Evolutionary conservation across 2,113 vertebrate genomes (phyloP), one percentile per base, ranked within the genome.

Genomic region (Tenebrosternarchus preto): DNA sequence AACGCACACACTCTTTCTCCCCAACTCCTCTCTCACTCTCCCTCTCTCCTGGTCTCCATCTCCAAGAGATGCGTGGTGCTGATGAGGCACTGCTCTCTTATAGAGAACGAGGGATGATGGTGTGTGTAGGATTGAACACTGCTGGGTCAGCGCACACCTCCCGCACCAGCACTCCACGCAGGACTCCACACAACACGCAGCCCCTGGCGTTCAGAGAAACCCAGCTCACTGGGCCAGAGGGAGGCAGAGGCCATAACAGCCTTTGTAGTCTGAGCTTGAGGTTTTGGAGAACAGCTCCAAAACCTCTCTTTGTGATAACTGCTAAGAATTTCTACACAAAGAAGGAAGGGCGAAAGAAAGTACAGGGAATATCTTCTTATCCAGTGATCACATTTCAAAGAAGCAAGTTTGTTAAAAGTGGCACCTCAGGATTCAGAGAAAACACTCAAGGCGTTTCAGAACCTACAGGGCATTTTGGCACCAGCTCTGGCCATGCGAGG

Each of bases 11-110:
- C 43, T 12, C 43, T 11, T 39, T 39, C 17, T 33, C 20, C 20
- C 1, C 36, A 20, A 20, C 20, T 24, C 66, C 39, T 20, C 0
- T 46, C 43, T 80, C 36, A 33, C 39, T 71, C n/a, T 31, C 33
- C 29, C 56, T 82, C 68, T 80, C 59, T 60, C 59, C 83, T 78
- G 27, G 84, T 31, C 84, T 82, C 85, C 87, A 90, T 31, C 84
- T 82, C 85, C 87, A 90, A 80, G 87, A 89, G 88, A 92, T 90
- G 84, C 87, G 82, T 84, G 88, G 81, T 88, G 91, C 90, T 92
- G 91, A 88, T 88, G 87, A 79, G 86, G 87, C 85, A 88, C 86
- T 87, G 83, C 77, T 84, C 86, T 85, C 87, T 83, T 88, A 85
- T 91, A 91, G 92, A 92, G 85, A 82, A 78, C 76, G 85, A 90